phyloP scores from a whole-genome alignment of 53 echinoderm and acorn worm genomes.

The Temnopleurus reevesii region DNA sequence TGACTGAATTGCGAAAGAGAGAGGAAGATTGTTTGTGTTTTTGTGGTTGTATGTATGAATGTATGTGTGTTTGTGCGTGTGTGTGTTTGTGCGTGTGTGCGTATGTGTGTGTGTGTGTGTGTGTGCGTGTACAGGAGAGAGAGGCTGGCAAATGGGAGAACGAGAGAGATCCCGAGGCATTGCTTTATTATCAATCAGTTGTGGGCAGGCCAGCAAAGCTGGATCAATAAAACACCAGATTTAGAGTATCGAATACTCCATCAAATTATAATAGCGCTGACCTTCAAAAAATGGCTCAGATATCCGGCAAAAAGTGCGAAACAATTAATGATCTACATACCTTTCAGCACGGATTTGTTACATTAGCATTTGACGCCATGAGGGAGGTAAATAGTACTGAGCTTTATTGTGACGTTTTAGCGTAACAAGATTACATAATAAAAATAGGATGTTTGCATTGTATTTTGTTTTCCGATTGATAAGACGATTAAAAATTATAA shows the following conservation, averaged over 20 bases:
- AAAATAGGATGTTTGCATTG: neutral
- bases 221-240: neutral
- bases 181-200: conserved; percentile 7
- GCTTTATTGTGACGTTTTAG: neutral
- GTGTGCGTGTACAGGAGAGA: too few species aligned
- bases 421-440: neutral
- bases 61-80: too few species aligned
- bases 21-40: too few species aligned
- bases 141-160: too few species aligned
- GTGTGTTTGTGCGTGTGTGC: too few species aligned
- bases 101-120: too few species aligned
- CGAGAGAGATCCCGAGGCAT: neutral
- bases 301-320: neutral
- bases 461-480: too few species aligned
- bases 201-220: neutral
- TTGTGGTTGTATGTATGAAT: too few species aligned
- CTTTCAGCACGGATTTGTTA: neutral
- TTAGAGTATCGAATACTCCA: neutral
- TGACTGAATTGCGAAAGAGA: too few species aligned
- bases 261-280: neutral
- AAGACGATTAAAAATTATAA: too few species aligned
- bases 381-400: too few species aligned
- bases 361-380: too few species aligned
- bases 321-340: neutral
- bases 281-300: neutral